phyloP scores from a whole-genome alignment of 2,888 invertebrate genomes.

The Nemotelus pantherinus region DNA sequence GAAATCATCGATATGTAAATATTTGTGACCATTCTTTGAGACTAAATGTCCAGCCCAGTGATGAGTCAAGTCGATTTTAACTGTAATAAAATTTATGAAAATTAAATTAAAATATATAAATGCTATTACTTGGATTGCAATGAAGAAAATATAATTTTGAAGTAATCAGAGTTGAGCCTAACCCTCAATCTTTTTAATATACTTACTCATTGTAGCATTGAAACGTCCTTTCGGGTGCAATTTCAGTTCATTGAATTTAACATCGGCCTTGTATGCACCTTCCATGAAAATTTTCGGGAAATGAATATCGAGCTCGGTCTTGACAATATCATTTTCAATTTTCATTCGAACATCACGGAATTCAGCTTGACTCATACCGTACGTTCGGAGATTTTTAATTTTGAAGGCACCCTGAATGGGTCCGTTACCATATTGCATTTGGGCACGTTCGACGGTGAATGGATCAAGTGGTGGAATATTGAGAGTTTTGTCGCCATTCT shows the following conservation, averaged over 20 bases:
- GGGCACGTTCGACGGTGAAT: slow-evolving; percentile 57
- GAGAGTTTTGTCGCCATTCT: slow-evolving; percentile 60
- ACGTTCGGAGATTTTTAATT: slow-evolving; percentile 67
- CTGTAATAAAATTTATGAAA: slow-evolving; percentile 60
- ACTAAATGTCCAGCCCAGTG: slow-evolving; percentile 70
- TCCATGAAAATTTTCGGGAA: slow-evolving; percentile 68
- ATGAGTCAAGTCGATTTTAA: slow-evolving; percentile 69
- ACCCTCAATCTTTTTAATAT: too few species aligned
- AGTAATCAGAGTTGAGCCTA: too few species aligned
- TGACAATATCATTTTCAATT: slow-evolving; percentile 69
- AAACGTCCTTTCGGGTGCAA: slow-evolving; percentile 71
- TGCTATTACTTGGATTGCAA: too few species aligned
- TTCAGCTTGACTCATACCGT: slow-evolving; percentile 67
- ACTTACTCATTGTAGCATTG: slow-evolving; percentile 70
- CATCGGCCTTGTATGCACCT: slow-evolving; percentile 72
- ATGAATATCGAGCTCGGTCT: slow-evolving; percentile 69
- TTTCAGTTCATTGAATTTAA: slow-evolving; percentile 70
- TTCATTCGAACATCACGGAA: slow-evolving; percentile 69
- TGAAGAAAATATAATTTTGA: too few species aligned
- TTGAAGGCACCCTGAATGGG: slow-evolving; percentile 59
- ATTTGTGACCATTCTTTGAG: slow-evolving; percentile 67
- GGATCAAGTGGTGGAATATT: slow-evolving; percentile 63
- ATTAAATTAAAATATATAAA: slow-evolving; percentile 2
- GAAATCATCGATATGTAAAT: slow-evolving; percentile 70
- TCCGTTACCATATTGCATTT: slow-evolving; percentile 58